Percentiles rank a stretch among this genome's conserved stretches.
Evolutionary conservation across 2,113 vertebrate species (phyloP).

Genomic region (Gobiocypris rarus): DNA sequence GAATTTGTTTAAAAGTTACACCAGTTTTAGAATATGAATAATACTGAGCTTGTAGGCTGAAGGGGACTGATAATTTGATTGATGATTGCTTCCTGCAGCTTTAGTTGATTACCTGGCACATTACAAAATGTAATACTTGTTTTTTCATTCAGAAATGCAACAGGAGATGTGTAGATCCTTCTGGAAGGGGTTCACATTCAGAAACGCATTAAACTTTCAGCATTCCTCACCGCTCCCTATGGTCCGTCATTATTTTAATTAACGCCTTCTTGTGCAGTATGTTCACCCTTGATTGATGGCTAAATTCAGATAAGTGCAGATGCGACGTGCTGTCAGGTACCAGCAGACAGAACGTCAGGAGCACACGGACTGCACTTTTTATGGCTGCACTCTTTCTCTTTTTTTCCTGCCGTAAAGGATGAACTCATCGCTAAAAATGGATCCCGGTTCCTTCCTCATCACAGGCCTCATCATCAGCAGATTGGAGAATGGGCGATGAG

Average conservation of each 20-base stretch:
- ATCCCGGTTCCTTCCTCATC: slow-evolving; percentile 57
- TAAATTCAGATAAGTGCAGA: slow-evolving; percentile 31
- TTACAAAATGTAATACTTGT: neutral
- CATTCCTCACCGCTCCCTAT: neutral
- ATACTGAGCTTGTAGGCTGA: neutral
- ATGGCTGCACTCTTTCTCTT: slow-evolving; percentile 41
- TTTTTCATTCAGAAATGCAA: neutral
- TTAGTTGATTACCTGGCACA: neutral
- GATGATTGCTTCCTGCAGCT: neutral
- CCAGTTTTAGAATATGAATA: neutral
- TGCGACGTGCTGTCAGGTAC: slow-evolving; percentile 26
- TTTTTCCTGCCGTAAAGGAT: slow-evolving; percentile 50
- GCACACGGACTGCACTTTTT: slow-evolving; percentile 43
- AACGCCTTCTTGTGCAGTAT: neutral
- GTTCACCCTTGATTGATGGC: neutral
- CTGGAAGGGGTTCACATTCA: neutral
- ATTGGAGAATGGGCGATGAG: slow-evolving; percentile 59
- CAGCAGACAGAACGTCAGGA: slow-evolving; percentile 35
- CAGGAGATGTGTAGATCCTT: neutral
- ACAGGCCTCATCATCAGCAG: slow-evolving; percentile 63
- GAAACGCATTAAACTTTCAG: slow-evolving; percentile 32
- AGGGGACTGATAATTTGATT: neutral
- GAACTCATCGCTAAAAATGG: slow-evolving; percentile 68
- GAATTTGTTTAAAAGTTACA: neutral
- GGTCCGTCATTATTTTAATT: slow-evolving; percentile 9